Evolutionary conservation across 2,888 invertebrate genomes (phyloP), one percentile per base, ranked within the genome.

Genomic region (Sesamia inferens): DNA sequence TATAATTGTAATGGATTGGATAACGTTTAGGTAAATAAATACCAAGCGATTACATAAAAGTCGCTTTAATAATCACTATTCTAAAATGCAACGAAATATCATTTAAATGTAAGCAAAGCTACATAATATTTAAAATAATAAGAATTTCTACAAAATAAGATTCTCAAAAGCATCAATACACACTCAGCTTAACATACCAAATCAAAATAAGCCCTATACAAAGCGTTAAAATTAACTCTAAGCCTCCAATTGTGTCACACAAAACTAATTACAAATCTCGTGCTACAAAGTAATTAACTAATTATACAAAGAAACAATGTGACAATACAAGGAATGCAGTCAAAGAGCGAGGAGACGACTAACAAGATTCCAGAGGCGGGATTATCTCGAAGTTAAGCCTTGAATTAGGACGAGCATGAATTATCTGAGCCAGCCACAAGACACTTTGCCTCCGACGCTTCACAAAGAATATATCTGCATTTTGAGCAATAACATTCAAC

Each of bases 311-410:
- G 79, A 82, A 78, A 79, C 78, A 76, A 68, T 71, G 59, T 76
- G 68, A 69, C 73, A 79, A 78, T 79, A 71, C 80, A 83, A 86
- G 82, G 69, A 78, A 68, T 76, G 75, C 74, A 81, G 78, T 77
- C 84, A 87, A 81, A 85, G 85, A 88, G 85, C 83, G 74, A 83
- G 67, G 82, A 79, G 72, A 58, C 72, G 74, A 71, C 82, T 86
- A 85, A 88, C 86, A 87, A 87, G 85, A 88, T 88, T 79, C 82
- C 78, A 80, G 81, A 71, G 74, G 71, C 71, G 70, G 87, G 83
- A 86, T 88, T 87, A 86, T 81, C 78, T 78, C 75, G 68, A 74
- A 84, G 86, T 82, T 87, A 85, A 87, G 78, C 82, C 76, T 42
- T 72, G 85, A 87, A 87, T 88, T 86, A 88, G 82, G 63, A 81